Evolutionary conservation across 2,797 vertebrate species (phyloP).

Genomic region (Microchirus variegatus): DNA sequence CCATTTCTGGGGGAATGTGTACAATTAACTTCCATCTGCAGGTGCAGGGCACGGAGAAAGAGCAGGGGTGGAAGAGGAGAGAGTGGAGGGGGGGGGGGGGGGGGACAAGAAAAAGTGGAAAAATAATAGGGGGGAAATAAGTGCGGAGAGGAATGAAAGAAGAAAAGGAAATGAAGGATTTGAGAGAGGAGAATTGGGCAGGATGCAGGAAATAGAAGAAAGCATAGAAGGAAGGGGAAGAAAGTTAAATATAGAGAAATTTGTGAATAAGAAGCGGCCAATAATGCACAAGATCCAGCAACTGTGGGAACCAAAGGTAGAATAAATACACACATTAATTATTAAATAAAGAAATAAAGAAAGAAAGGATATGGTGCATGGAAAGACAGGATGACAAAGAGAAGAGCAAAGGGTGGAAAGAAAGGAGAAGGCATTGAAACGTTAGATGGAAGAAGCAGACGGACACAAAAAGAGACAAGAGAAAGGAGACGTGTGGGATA

Average conservation of each 20-base stretch:
- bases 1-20: constrained; percentile 57
- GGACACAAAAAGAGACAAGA: background rate
- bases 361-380: too few relatives aligned
- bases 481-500: constrained; percentile 11
- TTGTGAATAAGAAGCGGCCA: background rate
- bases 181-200: too few relatives aligned
- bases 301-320: too few relatives aligned
- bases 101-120: background rate
- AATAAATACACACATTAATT: too few relatives aligned
- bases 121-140: background rate
- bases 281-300: background rate
- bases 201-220: too few relatives aligned
- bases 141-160: background rate
- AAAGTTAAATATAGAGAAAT: background rate
- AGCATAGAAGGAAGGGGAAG: background rate
- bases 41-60: constrained; percentile 47
- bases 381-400: too few relatives aligned
- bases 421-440: background rate
- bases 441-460: background rate
- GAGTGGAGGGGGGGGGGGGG: background rate
- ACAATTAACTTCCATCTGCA: constrained; percentile 68
- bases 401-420: background rate
- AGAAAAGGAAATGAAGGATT: too few relatives aligned
- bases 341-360: too few relatives aligned
- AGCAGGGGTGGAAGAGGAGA: background rate